A percentile compares a stretch with the other conserved stretches of the same genome.
Evolutionary conservation across 1,140 invertebrate species (phyloP).

Genomic region (Elysia chlorotica): DNA sequence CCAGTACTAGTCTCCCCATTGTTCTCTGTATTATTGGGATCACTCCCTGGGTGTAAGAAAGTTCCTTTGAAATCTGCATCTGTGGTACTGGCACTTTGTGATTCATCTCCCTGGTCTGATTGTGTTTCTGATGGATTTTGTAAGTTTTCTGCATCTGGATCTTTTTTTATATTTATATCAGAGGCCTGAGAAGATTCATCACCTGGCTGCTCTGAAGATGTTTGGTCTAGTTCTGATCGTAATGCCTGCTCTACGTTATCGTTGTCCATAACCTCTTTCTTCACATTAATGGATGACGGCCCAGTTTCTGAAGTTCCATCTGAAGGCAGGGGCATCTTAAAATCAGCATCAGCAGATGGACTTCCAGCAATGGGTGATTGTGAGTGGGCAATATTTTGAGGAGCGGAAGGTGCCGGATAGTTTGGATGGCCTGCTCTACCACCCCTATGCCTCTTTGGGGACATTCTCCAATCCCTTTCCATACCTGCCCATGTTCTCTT

Average conservation of each 20-base stretch:
- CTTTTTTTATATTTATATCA: conserved; percentile 12
- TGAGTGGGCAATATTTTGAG: background rate
- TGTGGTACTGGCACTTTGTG: background rate
- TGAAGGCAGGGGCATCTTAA: conserved; percentile 5
- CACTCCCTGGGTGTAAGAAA: conserved; percentile 14
- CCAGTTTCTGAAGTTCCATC: no score
- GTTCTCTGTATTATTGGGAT: no score
- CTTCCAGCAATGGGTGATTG: background rate
- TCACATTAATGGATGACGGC: conserved; percentile 17
- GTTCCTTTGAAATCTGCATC: conserved; percentile 16
- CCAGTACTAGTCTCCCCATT: no score
- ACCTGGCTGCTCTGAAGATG: background rate
- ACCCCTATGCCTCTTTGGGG: conserved; percentile 5
- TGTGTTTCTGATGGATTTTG: no score
- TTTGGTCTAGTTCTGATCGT: background rate
- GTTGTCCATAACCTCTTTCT: conserved; percentile 15
- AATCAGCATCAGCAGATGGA: background rate
- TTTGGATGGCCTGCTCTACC: background rate
- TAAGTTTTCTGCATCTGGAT: conserved; percentile 11
- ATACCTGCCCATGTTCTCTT: conserved; percentile 7
- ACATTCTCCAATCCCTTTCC: conserved; percentile 11
- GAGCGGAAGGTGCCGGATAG: background rate
- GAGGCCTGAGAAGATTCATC: no score
- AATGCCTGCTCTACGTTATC: background rate
- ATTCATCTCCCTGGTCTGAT: background rate